phyloP scores from a whole-genome alignment of 2,113 vertebrate species.

The Puntigrus tetrazona region DNA sequence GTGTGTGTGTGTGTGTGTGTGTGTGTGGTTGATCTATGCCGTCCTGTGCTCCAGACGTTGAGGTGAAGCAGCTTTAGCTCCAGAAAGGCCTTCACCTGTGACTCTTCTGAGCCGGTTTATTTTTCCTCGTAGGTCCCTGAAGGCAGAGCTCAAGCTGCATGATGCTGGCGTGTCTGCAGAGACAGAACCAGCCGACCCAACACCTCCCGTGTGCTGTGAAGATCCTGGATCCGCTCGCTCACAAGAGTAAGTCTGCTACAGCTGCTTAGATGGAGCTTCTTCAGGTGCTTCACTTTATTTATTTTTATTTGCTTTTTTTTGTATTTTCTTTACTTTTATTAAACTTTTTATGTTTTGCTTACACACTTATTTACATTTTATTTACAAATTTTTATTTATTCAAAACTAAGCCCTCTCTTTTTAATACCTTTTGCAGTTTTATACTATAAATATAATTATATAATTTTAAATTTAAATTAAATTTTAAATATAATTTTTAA shows the following conservation, averaged over 20 bases:
- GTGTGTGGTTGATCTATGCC: slow-evolving; percentile 58
- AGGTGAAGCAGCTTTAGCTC: not conserved
- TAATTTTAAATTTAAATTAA: too few relatives aligned
- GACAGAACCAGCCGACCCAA: slow-evolving; percentile 87
- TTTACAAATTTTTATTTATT: too few relatives aligned
- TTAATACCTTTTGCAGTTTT: too few relatives aligned
- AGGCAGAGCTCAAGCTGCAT: slow-evolving; percentile 69
- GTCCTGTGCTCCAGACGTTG: slow-evolving; percentile 48
- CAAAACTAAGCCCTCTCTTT: too few relatives aligned
- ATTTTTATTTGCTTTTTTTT: too few relatives aligned
- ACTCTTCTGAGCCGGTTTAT: not conserved
- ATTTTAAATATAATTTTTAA: too few relatives aligned
- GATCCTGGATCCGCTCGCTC: slow-evolving; percentile 78
- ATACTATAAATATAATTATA: too few relatives aligned
- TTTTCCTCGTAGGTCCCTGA: slow-evolving; percentile 62
- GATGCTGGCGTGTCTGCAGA: slow-evolving; percentile 98
- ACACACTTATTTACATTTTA: too few relatives aligned
- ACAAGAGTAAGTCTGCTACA: slow-evolving; percentile 82
- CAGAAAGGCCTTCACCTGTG: not conserved
- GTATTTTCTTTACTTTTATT: too few relatives aligned
- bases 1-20: too few relatives aligned
- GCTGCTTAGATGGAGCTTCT: not conserved
- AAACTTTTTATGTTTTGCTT: too few relatives aligned
- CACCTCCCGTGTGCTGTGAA: slow-evolving; percentile 77
- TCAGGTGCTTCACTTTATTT: fast-evolving